A percentile compares a stretch with the other conserved stretches of the same genome.
phyloP scores from a whole-genome alignment of 2,113 vertebrate genomes.

The Solea senegalensis region DNA sequence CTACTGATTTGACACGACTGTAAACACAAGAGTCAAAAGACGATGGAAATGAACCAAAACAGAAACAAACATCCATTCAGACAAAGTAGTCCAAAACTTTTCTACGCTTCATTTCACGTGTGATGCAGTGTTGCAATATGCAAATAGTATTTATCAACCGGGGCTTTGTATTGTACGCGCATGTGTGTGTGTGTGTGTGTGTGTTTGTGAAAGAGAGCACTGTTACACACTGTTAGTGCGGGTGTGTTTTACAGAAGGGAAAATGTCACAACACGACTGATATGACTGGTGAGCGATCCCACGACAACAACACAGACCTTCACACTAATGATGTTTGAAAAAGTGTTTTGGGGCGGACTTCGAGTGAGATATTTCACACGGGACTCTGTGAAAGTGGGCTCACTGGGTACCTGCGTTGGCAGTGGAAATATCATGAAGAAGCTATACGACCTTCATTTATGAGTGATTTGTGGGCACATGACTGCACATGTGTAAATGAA shows the following conservation, averaged over 20 bases:
- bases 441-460: no score
- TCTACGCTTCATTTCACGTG: not conserved
- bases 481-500: no score
- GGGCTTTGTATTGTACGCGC: not conserved
- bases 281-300: no score
- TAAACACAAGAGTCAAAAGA: conserved; percentile 30
- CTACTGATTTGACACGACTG: conserved; percentile 29
- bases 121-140: not conserved
- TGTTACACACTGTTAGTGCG: not conserved
- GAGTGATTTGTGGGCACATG: no score
- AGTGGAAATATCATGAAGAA: not conserved
- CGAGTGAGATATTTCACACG: conserved; percentile 67
- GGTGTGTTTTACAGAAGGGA: no score
- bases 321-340: conserved; percentile 31
- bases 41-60: conserved; percentile 20
- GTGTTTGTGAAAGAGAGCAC: not conserved
- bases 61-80: conserved; percentile 13
- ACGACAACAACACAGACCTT: not conserved
- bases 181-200: not conserved
- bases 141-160: not conserved
- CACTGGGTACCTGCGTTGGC: conserved; percentile 9
- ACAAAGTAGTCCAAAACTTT: conserved; percentile 18
- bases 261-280: no score
- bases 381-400: conserved; percentile 39
- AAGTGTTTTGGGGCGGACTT: conserved; percentile 24